Evolutionary conservation across 2,113 vertebrate genomes (phyloP).

Genomic region (Gnathonemus longibarbis): DNA sequence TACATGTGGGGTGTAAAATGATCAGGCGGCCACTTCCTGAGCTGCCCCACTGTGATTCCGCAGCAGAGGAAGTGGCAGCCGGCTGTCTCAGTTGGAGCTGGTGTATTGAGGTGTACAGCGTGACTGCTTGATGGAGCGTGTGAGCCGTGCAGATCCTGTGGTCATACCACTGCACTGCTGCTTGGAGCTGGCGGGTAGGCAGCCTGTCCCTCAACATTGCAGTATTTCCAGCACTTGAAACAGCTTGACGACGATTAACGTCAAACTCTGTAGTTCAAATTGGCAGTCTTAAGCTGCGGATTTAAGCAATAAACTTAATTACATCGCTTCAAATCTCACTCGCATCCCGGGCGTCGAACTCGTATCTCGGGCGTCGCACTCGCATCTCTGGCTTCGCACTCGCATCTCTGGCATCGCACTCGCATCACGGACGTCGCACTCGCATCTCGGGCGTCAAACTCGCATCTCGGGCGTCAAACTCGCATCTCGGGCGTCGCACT

Average conservation of each 20-base stretch:
- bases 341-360: fast-evolving
- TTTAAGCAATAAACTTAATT: neutral
- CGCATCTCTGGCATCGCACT: fast-evolving
- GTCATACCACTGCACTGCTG: neutral
- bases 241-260: neutral
- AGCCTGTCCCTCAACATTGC: neutral
- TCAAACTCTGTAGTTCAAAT: neutral
- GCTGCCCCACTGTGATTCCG: neutral
- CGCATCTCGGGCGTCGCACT: fast-evolving
- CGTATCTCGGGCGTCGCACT: too few species aligned
- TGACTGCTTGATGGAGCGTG: neutral
- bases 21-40: neutral
- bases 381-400: too few species aligned
- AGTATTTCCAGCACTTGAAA: neutral
- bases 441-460: neutral
- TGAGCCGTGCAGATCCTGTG: neutral
- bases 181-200: neutral
- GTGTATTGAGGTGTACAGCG: neutral
- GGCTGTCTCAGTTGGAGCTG: neutral
- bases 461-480: too few species aligned
- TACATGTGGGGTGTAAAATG: neutral
- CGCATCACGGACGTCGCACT: neutral
- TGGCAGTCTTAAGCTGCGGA: neutral
- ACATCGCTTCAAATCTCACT: conserved; percentile 9
- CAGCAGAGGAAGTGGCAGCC: neutral